Evolutionary conservation across 2,888 invertebrate genomes (phyloP), one percentile per base, ranked within the genome.

Genomic region (Dasypolia templi): DNA sequence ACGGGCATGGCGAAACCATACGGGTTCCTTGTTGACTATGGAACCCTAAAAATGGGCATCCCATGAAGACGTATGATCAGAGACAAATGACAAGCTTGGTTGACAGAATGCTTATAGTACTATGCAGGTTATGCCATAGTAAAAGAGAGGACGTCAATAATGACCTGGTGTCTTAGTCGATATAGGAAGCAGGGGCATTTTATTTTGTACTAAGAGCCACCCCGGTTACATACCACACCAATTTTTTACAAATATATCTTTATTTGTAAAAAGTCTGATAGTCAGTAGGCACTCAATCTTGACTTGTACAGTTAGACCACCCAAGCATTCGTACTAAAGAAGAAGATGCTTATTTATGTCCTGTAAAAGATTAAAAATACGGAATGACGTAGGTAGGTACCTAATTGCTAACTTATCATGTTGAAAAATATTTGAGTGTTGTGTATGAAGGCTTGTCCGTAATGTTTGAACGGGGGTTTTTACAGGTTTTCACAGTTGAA

Each of bases 391-490:
- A 35, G 7, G 12, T 59, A 35, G 7, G 2, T 26, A 44, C 0
- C n/a, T 14, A 7, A 29, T 26, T 44, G n/a, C 17, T 11, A 17
- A 32, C 11, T 62, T 32, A 17, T 12, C 12, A 42, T 42, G 26
- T 26, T 22, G 0, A 1, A 35, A 59, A 69, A 69, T 19, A 42
- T 35, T 4, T 5, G 19, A 53, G n/a, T 26, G 17, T 39, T 56
- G 29, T n/a, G n/a, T 35, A 1, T n/a, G 22, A 44, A 53, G 2
- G 53, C 61, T 62, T 62, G 46, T 56, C 9, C 17, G 3, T 42
- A 74, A 74, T 32, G 0, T 64, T 55, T 73, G 14, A 73, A 74
- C 55, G 17, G 9, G 7, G 39, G 19, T 35, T 56, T 74, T 72
- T 74, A 22, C 39, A 29, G 59, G 29, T 39, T 61, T 76, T 55